These are phyloP conservation scores for Bombus confusus DNA, from an alignment of 1,140 invertebrate species.

Conservation along the genomic window DNA sequence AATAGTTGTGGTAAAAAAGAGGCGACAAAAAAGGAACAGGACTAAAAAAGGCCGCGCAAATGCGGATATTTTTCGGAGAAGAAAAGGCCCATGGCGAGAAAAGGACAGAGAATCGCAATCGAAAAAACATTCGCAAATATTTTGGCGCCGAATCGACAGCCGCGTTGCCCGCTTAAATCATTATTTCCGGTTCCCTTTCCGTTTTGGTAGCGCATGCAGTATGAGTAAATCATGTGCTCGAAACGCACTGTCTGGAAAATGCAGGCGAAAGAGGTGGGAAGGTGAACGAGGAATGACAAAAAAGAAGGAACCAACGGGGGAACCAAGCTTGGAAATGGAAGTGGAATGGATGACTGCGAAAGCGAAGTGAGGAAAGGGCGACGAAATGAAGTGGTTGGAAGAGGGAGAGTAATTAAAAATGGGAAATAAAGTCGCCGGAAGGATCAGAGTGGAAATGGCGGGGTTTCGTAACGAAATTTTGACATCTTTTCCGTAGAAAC, in stretches of 20 bases:
- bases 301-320: not conserved
- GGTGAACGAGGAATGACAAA: not conserved
- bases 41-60: not conserved
- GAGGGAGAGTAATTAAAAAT: constrained; percentile 17
- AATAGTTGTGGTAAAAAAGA: not conserved
- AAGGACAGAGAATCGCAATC: not conserved
- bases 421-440: not conserved
- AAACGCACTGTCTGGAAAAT: constrained; percentile 4
- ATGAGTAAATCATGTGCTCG: constrained; percentile 30
- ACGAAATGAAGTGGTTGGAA: not conserved
- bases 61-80: not conserved
- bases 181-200: constrained; percentile 10
- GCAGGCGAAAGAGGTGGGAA: not conserved
- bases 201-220: not conserved
- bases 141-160: not conserved
- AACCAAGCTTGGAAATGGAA: not conserved
- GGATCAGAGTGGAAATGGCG: too few species aligned
- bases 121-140: constrained; percentile 9
- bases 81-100: not conserved
- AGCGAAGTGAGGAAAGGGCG: not conserved
- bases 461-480: not conserved
- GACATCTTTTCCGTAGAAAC: not conserved
- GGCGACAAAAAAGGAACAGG: too few species aligned
- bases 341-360: not conserved
- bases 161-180: constrained; percentile 4